A percentile compares a stretch with the other conserved stretches of the same genome.
phyloP scores from a whole-genome alignment of 2,888 invertebrate genomes.

The Anticlea derivata region DNA sequence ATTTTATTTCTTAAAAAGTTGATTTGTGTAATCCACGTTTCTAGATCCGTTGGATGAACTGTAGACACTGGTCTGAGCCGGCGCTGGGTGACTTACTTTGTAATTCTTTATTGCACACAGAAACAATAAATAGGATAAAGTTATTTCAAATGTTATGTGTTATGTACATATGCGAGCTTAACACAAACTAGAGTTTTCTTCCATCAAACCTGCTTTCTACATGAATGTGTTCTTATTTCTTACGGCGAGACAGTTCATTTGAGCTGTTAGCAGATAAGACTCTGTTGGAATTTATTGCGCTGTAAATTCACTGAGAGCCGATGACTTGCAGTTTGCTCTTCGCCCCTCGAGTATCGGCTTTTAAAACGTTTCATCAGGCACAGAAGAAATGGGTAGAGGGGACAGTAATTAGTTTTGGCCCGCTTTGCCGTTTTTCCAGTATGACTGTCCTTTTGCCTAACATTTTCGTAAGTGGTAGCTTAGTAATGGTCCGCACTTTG shows the following conservation, averaged over 20 bases:
- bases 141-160: too few species aligned
- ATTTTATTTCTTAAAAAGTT: too few species aligned
- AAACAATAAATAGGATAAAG: too few species aligned
- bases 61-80: too few species aligned
- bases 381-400: conserved; percentile 38
- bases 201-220: conserved; percentile 10
- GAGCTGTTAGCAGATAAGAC: conserved; percentile 73
- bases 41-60: too few species aligned
- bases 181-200: too few species aligned
- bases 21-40: too few species aligned
- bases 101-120: too few species aligned
- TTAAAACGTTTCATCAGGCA: conserved; percentile 63
- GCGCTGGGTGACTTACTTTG: too few species aligned
- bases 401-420: conserved; percentile 78
- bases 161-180: too few species aligned
- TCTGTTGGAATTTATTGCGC: conserved; percentile 72
- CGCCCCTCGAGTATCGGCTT: conserved; percentile 59
- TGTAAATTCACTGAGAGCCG: conserved; percentile 65
- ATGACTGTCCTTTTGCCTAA: conserved; percentile 51
- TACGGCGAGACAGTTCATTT: conserved; percentile 69
- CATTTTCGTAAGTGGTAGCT: conserved; percentile 1
- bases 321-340: conserved; percentile 69
- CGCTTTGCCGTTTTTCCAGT: conserved; percentile 59
- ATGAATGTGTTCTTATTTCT: conserved; percentile 44
- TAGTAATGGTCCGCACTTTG: too few species aligned